These are phyloP conservation scores for Dasypolia templi DNA, from an alignment of 2,888 invertebrate species.

Conservation along the genomic window DNA sequence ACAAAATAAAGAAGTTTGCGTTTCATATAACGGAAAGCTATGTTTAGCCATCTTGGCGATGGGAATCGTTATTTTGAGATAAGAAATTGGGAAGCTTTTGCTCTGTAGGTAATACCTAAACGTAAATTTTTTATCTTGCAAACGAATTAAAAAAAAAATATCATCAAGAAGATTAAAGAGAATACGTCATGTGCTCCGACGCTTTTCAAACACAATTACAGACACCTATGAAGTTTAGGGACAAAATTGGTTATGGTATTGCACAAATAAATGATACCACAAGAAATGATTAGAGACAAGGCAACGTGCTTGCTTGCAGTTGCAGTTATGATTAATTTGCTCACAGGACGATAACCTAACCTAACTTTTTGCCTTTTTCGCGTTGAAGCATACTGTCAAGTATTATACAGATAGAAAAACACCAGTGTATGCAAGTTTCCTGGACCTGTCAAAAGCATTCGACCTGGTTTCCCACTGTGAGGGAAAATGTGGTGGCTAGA, in stretches of 20 bases:
- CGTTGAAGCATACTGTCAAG: too few relatives aligned
- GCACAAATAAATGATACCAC: not conserved
- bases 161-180: not conserved
- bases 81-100: not conserved
- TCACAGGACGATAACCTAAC: too few relatives aligned
- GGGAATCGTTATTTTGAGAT: constrained; percentile 12
- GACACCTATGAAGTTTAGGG: not conserved
- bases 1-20: constrained; percentile 45
- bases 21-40: constrained; percentile 24
- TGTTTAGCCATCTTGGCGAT: constrained; percentile 15
- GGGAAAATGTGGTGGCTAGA: too few relatives aligned
- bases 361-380: too few relatives aligned
- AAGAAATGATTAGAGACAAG: not conserved
- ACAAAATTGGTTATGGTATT: not conserved
- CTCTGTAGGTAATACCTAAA: not conserved
- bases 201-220: not conserved
- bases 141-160: not conserved
- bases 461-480: too few relatives aligned
- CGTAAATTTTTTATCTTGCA: not conserved
- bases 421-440: too few relatives aligned
- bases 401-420: too few relatives aligned
- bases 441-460: too few relatives aligned
- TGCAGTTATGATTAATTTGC: not conserved
- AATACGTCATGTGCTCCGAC: not conserved
- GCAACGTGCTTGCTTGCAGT: not conserved